Conservation (phyloP, 2,797 vertebrate species). For the Darevskia mixta region DNA sequence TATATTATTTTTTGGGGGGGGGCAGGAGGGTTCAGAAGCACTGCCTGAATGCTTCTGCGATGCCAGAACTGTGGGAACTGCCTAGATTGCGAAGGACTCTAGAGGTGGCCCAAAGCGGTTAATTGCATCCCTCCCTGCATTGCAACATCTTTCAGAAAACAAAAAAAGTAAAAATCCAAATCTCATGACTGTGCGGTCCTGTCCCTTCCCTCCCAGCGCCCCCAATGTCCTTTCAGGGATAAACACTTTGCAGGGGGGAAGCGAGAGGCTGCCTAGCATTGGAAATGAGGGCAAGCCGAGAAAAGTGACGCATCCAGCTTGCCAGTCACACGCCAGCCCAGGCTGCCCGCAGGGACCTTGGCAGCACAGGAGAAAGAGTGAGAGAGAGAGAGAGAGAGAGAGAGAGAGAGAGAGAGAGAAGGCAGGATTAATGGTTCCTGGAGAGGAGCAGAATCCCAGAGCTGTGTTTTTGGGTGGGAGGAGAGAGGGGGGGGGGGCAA, state of each 20-base stretch:
- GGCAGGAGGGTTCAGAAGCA: too few species aligned
- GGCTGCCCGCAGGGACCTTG: background rate
- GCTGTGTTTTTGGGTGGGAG: accelerated
- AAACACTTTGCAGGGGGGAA: background rate
- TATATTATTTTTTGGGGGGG: too few species aligned
- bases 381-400: accelerated
- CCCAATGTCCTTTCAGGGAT: background rate
- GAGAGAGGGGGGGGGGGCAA: too few species aligned
- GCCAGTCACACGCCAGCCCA: background rate
- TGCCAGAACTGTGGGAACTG: too few species aligned
- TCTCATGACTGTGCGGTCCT: background rate
- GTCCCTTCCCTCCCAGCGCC: too few species aligned
- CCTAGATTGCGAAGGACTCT: too few species aligned
- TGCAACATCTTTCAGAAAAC: too few species aligned
- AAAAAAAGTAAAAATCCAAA: background rate
- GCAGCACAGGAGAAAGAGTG: background rate
- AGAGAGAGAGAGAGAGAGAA: background rate
- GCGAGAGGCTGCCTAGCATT: background rate
- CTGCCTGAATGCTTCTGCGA: too few species aligned
- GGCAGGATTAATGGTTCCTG: background rate
- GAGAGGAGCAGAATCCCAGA: background rate
- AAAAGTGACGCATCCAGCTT: background rate
- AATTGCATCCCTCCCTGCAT: background rate
- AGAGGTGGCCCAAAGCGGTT: background rate
- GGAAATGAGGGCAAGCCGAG: background rate